These are phyloP conservation scores for Alosa alosa DNA, from an alignment of 2,113 vertebrate species.

Conservation along the genomic window DNA sequence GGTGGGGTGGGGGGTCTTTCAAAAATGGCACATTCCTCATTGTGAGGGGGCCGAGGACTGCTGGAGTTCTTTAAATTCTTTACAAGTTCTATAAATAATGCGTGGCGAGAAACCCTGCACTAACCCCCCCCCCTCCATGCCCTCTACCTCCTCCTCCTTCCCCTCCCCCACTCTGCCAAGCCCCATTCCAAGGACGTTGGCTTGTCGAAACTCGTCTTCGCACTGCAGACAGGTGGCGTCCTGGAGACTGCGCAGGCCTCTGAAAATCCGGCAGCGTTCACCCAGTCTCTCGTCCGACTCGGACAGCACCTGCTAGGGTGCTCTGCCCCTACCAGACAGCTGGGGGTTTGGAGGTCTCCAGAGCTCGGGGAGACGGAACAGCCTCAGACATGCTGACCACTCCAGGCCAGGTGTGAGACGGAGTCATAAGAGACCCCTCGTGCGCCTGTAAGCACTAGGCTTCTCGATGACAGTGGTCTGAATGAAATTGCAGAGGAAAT, in stretches of 20 bases:
- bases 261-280: not conserved
- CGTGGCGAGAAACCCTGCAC: not conserved
- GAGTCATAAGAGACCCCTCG: not conserved
- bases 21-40: not conserved
- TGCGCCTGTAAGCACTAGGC: not conserved
- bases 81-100: slow-evolving; percentile 14
- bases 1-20: not conserved
- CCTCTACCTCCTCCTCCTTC: not conserved
- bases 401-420: not conserved
- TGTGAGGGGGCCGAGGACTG: not conserved
- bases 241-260: not conserved
- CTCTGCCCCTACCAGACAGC: slow-evolving; percentile 6
- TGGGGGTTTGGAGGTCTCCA: not conserved
- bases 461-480: not conserved
- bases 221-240: not conserved
- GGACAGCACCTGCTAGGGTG: slow-evolving; percentile 1
- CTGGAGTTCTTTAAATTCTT: slow-evolving; percentile 16
- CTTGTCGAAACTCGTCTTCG: not conserved
- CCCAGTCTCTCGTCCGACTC: not conserved
- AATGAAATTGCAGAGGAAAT: not conserved
- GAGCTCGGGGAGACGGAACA: not conserved
- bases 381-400: not conserved
- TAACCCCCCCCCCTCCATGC: not conserved
- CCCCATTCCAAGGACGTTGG: not conserved
- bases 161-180: not conserved